Evolutionary conservation across 1,140 invertebrate species (phyloP).

Genomic region (Drosophila yakuba): DNA sequence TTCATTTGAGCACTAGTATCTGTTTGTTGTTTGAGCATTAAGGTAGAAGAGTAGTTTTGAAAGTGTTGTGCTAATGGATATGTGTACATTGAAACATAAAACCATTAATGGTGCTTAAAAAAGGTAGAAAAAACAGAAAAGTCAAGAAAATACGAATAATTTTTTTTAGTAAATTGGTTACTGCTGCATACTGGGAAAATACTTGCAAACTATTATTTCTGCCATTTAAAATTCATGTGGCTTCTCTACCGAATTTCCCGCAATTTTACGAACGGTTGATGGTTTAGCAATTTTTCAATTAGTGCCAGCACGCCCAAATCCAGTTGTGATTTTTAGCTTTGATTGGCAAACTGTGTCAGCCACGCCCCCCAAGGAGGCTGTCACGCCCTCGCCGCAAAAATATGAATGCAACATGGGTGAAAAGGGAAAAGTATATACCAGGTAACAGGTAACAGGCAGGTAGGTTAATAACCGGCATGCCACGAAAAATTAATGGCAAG

Average conservation of each 20-base stretch:
- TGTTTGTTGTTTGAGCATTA: too few species aligned
- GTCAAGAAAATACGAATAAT: too few species aligned
- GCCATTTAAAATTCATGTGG: too few species aligned
- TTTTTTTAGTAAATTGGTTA: too few species aligned
- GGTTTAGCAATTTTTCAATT: slow-evolving; percentile 50
- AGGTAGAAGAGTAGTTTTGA: neutral
- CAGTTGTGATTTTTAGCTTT: slow-evolving; percentile 35
- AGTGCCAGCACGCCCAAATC: slow-evolving; percentile 34
- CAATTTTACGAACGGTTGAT: slow-evolving; percentile 1
- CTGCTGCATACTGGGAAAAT: too few species aligned
- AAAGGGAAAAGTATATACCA: neutral
- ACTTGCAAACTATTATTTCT: too few species aligned
- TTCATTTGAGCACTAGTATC: neutral
- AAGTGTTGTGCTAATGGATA: too few species aligned
- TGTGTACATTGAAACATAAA: too few species aligned
- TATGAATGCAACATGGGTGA: slow-evolving; percentile 31
- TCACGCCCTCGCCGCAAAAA: slow-evolving; percentile 27
- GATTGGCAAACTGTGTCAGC: slow-evolving; percentile 60
- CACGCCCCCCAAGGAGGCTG: slow-evolving; percentile 48
- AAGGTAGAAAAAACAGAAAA: too few species aligned
- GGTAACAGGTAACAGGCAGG: slow-evolving; percentile 37
- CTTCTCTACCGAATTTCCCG: neutral
- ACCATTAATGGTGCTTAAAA: too few species aligned
- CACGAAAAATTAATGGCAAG: slow-evolving; percentile 78
- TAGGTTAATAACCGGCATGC: slow-evolving; percentile 76